phyloP scores from a whole-genome alignment of 2,888 invertebrate genomes.

The Iselma pallidipennis region DNA sequence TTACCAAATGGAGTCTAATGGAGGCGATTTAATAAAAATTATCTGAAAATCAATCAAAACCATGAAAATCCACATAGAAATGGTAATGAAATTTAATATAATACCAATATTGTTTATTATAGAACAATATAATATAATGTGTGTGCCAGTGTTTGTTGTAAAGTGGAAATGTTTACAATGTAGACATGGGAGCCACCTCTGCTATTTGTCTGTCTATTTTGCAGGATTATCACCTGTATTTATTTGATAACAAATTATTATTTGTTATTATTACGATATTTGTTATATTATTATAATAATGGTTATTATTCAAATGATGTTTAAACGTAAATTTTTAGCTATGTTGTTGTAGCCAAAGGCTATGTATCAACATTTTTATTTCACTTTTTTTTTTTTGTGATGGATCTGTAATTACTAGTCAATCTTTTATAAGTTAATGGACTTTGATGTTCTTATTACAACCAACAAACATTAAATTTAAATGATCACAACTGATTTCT shows the following conservation, averaged over 20 bases:
- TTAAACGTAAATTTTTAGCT: neutral
- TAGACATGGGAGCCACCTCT: slow-evolving; percentile 59
- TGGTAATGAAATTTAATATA: slow-evolving; percentile 52
- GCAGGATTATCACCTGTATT: slow-evolving; percentile 36
- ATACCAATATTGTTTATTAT: slow-evolving; percentile 44
- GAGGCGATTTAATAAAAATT: slow-evolving; percentile 68
- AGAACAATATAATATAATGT: slow-evolving; percentile 45
- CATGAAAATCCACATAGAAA: slow-evolving; percentile 56
- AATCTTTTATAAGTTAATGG: slow-evolving; percentile 7
- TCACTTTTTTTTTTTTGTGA: slow-evolving; percentile 8
- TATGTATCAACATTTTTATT: slow-evolving; percentile 36
- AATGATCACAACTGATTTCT: neutral
- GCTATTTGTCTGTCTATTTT: slow-evolving; percentile 55
- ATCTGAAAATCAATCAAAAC: slow-evolving; percentile 61
- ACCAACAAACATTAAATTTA: neutral
- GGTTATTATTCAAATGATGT: neutral
- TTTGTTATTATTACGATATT: neutral
- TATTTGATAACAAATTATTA: slow-evolving; percentile 2
- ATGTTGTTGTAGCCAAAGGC: slow-evolving; percentile 45
- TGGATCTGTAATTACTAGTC: slow-evolving; percentile 5
- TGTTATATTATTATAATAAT: neutral
- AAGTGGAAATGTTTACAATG: slow-evolving; percentile 58
- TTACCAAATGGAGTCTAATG: slow-evolving; percentile 66
- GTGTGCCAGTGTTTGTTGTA: slow-evolving; percentile 48
- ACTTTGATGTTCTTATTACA: slow-evolving; percentile 3